Percentiles rank a stretch among this genome's conserved stretches.
phyloP scores from a whole-genome alignment of 2,797 vertebrate species.

The Scomberomorus guttatus region DNA sequence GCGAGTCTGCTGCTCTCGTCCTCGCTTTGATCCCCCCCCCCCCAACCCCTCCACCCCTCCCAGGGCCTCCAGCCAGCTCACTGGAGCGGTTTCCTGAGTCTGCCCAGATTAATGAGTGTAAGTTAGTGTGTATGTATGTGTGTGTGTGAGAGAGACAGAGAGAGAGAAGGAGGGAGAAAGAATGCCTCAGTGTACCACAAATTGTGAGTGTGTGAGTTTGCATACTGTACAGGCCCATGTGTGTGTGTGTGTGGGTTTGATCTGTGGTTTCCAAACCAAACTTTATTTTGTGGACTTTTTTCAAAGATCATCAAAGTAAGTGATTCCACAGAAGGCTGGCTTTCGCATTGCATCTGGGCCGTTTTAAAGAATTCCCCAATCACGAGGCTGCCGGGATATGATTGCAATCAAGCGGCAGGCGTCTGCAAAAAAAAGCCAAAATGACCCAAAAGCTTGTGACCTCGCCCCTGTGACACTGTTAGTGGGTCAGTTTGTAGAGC shows the following conservation, averaged over 20 bases:
- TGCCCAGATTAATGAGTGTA: constrained; percentile 91
- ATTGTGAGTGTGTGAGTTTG: constrained; percentile 81
- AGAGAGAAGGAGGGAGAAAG: constrained; percentile 68
- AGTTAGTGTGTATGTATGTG: constrained; percentile 72
- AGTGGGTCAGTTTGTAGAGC: constrained; percentile 43
- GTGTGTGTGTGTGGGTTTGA: constrained; percentile 54
- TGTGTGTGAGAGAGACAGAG: constrained; percentile 32
- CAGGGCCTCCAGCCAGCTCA: constrained; percentile 94
- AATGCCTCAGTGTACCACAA: constrained; percentile 81
- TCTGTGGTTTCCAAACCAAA: constrained; percentile 84
- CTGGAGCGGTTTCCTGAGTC: constrained; percentile 92
- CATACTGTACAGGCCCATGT: constrained; percentile 67
- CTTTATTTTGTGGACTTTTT: constrained; percentile 84
- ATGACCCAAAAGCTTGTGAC: constrained; percentile 44
- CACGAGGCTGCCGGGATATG: constrained; percentile 63
- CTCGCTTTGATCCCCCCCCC: constrained; percentile 82
- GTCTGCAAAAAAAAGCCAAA: constrained; percentile 47
- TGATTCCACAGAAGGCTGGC: constrained; percentile 74
- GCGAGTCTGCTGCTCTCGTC: constrained; percentile 77
- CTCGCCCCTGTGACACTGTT: constrained; percentile 26
- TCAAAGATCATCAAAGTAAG: constrained; percentile 80
- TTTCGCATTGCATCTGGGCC: constrained; percentile 65
- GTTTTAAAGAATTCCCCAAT: constrained; percentile 71
- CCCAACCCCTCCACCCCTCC: constrained; percentile 74
- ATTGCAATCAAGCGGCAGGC: constrained; percentile 71